A percentile compares a stretch with the other conserved stretches of the same genome.
phyloP scores from a whole-genome alignment of 2,888 invertebrate species.

The Orthosia cruda region DNA sequence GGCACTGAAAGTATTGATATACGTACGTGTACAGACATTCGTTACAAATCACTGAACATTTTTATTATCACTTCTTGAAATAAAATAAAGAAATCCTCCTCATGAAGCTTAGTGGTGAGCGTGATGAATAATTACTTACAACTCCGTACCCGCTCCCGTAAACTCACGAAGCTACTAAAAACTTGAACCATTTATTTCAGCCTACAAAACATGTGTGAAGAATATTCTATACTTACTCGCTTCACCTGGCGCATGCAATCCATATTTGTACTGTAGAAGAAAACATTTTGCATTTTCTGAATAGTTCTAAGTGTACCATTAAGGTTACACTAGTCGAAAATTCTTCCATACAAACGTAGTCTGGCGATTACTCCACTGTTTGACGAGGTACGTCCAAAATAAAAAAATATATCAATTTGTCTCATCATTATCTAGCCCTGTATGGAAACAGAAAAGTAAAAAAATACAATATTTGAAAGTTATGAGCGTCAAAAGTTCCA shows the following conservation, averaged over 20 bases:
- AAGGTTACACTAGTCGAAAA: too few species aligned
- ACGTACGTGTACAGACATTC: slow-evolving; percentile 14
- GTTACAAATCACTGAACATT: slow-evolving; percentile 11
- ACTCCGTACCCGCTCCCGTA: slow-evolving; percentile 12
- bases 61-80: slow-evolving; percentile 10
- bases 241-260: slow-evolving; percentile 8
- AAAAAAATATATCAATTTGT: too few species aligned
- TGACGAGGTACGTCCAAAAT: too few species aligned
- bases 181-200: slow-evolving; percentile 20
- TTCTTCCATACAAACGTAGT: too few species aligned
- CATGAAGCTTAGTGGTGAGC: slow-evolving; percentile 43
- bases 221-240: slow-evolving; percentile 1
- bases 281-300: neutral
- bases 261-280: neutral
- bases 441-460: too few species aligned
- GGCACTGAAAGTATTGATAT: slow-evolving; percentile 62
- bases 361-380: too few species aligned
- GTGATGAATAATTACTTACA: slow-evolving; percentile 61
- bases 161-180: slow-evolving; percentile 37
- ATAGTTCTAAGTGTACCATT: slow-evolving; percentile 45
- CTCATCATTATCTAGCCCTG: too few species aligned
- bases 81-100: neutral
- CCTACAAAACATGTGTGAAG: slow-evolving; percentile 13
- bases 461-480: too few species aligned
- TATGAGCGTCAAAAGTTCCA: too few species aligned